A percentile compares a stretch with the other conserved stretches of the same genome.
These are phyloP conservation scores for Micrastur ruficollis DNA, from an alignment of 2,797 vertebrate genomes.

Conservation along the genomic window DNA sequence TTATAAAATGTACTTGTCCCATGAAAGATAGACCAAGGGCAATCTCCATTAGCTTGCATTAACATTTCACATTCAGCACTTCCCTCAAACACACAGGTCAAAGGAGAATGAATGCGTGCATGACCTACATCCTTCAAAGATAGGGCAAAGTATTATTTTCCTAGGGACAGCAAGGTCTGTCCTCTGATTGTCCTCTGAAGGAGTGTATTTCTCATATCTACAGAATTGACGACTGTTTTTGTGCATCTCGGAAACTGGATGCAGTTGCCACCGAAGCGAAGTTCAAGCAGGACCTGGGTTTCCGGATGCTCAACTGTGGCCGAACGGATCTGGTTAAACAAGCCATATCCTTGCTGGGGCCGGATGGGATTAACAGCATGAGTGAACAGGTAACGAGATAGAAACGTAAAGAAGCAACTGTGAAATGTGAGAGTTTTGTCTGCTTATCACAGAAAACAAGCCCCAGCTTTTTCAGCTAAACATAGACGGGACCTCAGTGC, in stretches of 20 bases:
- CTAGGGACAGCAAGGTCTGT: not conserved
- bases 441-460: not conserved
- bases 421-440: not conserved
- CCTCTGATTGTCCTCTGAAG: constrained; percentile 20
- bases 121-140: constrained; percentile 5
- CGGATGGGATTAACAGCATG: constrained; percentile 95
- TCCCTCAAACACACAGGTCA: not conserved
- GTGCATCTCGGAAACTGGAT: constrained; percentile 92
- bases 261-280: constrained; percentile 93
- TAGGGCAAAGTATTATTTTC: not conserved
- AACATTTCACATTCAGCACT: not conserved
- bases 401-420: not conserved
- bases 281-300: constrained; percentile 96
- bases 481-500: not conserved
- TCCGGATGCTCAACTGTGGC: constrained; percentile 98
- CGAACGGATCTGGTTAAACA: constrained; percentile 96
- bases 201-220: not conserved
- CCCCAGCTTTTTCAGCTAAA: not conserved
- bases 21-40: constrained; percentile 6
- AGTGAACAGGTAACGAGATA: constrained; percentile 88
- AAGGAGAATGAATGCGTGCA: not conserved
- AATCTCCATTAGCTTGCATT: constrained; percentile 27
- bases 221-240: constrained; percentile 98
- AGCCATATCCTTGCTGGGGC: constrained; percentile 91
- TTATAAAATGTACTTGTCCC: not conserved